Evolutionary conservation across 2,888 invertebrate genomes (phyloP), one percentile per base, ranked within the genome.

Genomic region (Monoplex corrugatus): DNA sequence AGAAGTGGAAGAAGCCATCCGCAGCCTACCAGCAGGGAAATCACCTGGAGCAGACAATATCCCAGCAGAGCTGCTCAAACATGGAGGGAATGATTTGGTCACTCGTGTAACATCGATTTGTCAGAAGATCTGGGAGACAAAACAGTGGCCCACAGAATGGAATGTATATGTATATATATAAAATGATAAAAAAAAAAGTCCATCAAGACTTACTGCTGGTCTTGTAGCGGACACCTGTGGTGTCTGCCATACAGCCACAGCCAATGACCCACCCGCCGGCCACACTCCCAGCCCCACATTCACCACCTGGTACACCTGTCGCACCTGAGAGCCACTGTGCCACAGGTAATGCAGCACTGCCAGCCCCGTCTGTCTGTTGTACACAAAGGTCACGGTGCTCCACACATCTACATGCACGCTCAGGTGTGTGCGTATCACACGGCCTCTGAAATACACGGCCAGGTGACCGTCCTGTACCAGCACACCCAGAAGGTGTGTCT

Each of bases 201-300:
- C 35, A 28, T 32, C 80, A 0, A 32, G 68, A 38, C 88, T 90
- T 23, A 92, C 92, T 82, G 78, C 72, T 45, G 92, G 91, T 43
- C 28, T 82, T 28, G 87, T 82, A 63, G 82, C 78, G 10, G 75
- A 68, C 50, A 90, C 89, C 80, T 91, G 86, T 19, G 92, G 87
- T 13, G 89, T 88, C 72, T 89, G 90, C 87, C 93, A 92, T 40
- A 87, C 88, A n/a, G 93, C 94, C 40, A 94, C 44, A 45, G 91
- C 89, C 43, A 94, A 38, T 23, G 91, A 91, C n/a, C 94, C 94
- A 43, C 88, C 87, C 13, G 78, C 88, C 16, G 92, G 89, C 87
- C 93, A 92, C 44, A 80, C 86, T 16, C 90, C 91, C 10, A 88
- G 45, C 16, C 91, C 91, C 35, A 92, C 83, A 45, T 86, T 63